Evolutionary conservation across 2,113 vertebrate genomes (phyloP).

Genomic region (Sterna hirundo): DNA sequence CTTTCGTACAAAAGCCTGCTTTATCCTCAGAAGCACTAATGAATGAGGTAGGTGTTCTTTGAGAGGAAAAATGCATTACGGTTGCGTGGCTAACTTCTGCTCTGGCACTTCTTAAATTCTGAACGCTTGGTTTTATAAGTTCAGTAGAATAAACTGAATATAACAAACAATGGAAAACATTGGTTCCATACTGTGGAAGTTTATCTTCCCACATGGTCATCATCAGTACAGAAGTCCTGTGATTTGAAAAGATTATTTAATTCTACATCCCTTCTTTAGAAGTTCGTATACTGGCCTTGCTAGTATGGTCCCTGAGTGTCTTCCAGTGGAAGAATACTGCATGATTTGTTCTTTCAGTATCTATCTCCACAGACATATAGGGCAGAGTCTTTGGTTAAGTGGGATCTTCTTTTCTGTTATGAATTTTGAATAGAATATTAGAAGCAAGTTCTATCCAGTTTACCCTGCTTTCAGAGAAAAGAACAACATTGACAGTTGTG

Average conservation of each 20-base stretch:
- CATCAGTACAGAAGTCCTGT: not conserved
- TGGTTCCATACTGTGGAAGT: not conserved
- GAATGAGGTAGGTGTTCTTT: not conserved
- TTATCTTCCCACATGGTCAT: not conserved
- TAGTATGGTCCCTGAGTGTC: not conserved
- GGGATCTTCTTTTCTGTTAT: not conserved
- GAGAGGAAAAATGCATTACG: not conserved
- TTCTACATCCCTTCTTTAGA: not conserved
- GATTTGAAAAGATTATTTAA: not conserved
- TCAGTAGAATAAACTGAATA: not conserved
- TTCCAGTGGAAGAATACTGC: not conserved
- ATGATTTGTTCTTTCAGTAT: not conserved
- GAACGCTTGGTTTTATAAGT: not conserved
- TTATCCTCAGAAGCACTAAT: not conserved
- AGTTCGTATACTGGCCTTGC: not conserved
- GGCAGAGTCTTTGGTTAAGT: not conserved
- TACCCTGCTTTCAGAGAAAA: not conserved
- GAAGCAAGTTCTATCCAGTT: not conserved
- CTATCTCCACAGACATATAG: not conserved
- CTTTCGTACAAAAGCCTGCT: not conserved
- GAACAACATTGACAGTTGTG: not conserved
- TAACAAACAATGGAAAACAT: not conserved
- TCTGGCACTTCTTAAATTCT: not conserved
- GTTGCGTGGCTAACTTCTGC: not conserved
- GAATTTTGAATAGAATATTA: not conserved